A percentile compares a stretch with the other conserved stretches of the same genome.
Evolutionary conservation across 2,888 invertebrate genomes (phyloP).

Genomic region (Cephus rjabovi): DNA sequence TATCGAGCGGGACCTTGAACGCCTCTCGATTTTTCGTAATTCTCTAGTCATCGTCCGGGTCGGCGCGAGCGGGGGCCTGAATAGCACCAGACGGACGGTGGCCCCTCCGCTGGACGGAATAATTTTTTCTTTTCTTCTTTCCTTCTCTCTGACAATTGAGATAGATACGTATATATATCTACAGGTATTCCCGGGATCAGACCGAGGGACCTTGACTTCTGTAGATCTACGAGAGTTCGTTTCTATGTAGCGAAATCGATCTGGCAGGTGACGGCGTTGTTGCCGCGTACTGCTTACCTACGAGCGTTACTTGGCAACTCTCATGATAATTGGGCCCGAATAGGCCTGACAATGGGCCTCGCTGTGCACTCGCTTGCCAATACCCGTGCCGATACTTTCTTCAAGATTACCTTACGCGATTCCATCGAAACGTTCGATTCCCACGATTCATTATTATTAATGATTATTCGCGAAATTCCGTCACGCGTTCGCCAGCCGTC

Average conservation of each 20-base stretch:
- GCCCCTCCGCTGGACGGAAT: neutral
- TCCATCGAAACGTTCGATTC: constrained; percentile 40
- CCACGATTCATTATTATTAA: constrained; percentile 25
- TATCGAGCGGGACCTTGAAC: neutral
- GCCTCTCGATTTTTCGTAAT: neutral
- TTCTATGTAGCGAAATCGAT: neutral
- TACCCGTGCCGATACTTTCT: neutral
- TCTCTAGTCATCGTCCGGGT: neutral
- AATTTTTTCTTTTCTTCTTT: neutral
- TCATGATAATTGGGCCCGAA: neutral
- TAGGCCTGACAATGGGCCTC: neutral
- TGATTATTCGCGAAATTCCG: neutral
- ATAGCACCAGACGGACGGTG: neutral
- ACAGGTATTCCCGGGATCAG: neutral
- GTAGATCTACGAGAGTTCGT: neutral
- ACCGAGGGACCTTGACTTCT: neutral
- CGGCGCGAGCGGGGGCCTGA: neutral
- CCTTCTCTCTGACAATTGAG: neutral
- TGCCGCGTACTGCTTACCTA: neutral
- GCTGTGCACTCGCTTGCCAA: neutral
- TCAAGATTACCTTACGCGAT: neutral
- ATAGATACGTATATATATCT: neutral
- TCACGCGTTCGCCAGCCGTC: neutral
- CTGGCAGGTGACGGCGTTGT: neutral
- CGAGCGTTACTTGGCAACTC: neutral